phyloP scores from a whole-genome alignment of 2,888 invertebrate genomes.

The Urechis unicinctus region DNA sequence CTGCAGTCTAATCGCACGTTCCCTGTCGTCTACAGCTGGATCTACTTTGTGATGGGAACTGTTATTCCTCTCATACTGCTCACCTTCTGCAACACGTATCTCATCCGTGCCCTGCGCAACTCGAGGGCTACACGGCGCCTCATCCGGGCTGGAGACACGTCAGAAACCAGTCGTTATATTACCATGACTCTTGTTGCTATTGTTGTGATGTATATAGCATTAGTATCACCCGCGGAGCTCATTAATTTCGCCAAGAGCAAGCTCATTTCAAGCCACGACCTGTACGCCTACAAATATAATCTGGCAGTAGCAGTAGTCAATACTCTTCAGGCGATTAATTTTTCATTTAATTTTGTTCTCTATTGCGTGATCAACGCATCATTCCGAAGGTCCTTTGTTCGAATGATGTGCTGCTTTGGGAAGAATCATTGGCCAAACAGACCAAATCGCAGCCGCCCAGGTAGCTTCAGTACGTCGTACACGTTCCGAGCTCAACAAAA shows the following conservation, averaged over 20 bases:
- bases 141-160: not conserved
- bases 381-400: constrained; percentile 10
- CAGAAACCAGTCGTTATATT: constrained; percentile 18
- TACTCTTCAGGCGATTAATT: constrained; percentile 21
- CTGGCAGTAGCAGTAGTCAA: constrained; percentile 15
- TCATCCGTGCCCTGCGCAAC: constrained; percentile 26
- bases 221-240: constrained; percentile 44
- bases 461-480: not conserved
- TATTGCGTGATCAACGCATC: constrained; percentile 22
- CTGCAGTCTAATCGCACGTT: constrained; percentile 4
- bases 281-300: constrained; percentile 7
- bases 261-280: constrained; percentile 10
- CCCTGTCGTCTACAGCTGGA: constrained; percentile 12
- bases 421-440: not conserved
- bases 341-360: constrained; percentile 25
- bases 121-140: constrained; percentile 10
- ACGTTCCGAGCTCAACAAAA: not conserved
- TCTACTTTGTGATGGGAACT: constrained; percentile 39
- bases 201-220: constrained; percentile 37
- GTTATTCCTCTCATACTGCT: constrained; percentile 39
- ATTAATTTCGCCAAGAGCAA: constrained; percentile 30
- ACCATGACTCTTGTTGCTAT: constrained; percentile 44
- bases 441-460: not conserved
- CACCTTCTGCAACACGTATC: constrained; percentile 38
- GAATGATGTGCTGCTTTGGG: not conserved